Conservation (phyloP, 1,140 invertebrate genomes). For the Trichonephila inaurata region DNA sequence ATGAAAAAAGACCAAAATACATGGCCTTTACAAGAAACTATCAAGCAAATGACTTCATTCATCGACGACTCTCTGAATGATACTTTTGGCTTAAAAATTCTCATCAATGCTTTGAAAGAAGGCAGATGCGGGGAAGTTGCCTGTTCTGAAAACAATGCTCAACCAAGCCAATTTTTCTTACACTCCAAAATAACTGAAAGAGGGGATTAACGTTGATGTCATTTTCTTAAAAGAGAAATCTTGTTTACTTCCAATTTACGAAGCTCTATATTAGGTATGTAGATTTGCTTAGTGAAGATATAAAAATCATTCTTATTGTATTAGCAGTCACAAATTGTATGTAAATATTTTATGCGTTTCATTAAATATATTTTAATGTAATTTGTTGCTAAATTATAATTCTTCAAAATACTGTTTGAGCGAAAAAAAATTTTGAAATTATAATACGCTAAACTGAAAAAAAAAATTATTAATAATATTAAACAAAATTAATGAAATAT, state of each 20-base stretch:
- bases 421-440: too few relatives aligned
- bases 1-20: neutral
- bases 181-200: neutral
- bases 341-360: neutral
- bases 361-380: too few relatives aligned
- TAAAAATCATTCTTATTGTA: neutral
- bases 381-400: too few relatives aligned
- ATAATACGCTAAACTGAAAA: too few relatives aligned
- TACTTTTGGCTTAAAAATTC: slow-evolving; percentile 14
- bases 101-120: slow-evolving; percentile 38
- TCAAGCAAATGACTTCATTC: neutral
- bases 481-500: too few relatives aligned
- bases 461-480: too few relatives aligned
- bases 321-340: neutral
- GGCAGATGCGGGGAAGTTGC: slow-evolving; percentile 46
- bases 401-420: too few relatives aligned
- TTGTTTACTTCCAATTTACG: neutral
- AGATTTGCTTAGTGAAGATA: neutral
- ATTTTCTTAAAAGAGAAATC: neutral
- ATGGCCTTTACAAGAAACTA: neutral
- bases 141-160: neutral
- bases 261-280: neutral
- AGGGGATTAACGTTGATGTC: neutral
- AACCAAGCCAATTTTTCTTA: neutral
- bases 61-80: slow-evolving; percentile 34